Base-by-base conservation (phyloP, 2,888 invertebrate genomes). In the Lymantria dispar region DNA sequence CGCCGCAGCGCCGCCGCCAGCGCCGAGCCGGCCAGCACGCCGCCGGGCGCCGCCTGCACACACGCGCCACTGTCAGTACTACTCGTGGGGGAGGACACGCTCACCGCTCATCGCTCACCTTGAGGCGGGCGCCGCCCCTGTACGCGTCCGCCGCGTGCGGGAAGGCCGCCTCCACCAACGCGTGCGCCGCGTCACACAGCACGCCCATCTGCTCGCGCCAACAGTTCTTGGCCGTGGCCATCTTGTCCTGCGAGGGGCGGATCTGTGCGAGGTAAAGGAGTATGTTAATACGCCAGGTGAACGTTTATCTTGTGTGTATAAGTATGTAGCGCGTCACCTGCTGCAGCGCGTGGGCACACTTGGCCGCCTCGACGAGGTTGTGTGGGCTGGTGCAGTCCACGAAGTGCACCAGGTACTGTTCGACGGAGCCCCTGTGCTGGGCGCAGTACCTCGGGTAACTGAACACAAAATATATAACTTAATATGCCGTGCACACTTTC, bases 371-470 rank as follows among this genome's bases (percentile, higher is more conserved):
- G 60, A 90, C 77, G 3, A 85, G 88, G 77, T 73, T 74, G 58
- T 67, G 72, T 51, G 76, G 78, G 60, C 79, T 83, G n/a, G 52
- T 70, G 5, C 78, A 74, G 37, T 74, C 73, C 47, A 90, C 54
- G 52, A 81, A 87, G 45, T 74, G 51, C n/a, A 52, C 50, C 46
- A 90, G 57, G 51, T 76, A 78, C 36, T 62, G 70, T 58, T 90
- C 91, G 56, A 84, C 80, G 11, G 78, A 74, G 8, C 48, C 52
- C n/a, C 88, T 71, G 54, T 89, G 83, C 13, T 83, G 70, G 22
- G 82, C 79, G 60, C 89, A 90, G 54, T 80, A 87, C 50, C 83
- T 89, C 7, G 91, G 90, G 53, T 83, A 90, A 11, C 91, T 54
- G 44, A 1, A 48, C 50, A 5, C 29, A 39, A 30, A 40, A 7